Evolutionary conservation across 2,113 vertebrate genomes (phyloP).

Genomic region (Sceloporus undulatus): DNA sequence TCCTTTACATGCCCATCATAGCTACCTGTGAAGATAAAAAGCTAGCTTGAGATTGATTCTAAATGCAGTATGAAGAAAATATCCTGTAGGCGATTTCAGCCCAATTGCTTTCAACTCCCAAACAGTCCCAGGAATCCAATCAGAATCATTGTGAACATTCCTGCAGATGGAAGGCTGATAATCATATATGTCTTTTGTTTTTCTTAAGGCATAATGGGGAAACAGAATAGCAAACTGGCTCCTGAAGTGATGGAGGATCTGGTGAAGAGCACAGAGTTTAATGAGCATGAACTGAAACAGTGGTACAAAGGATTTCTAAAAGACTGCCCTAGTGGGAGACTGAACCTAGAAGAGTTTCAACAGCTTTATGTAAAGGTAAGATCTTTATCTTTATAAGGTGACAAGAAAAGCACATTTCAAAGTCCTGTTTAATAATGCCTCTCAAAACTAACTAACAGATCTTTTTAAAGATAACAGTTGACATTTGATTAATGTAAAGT

Average conservation of each 20-base stretch:
- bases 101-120: constrained; percentile 23
- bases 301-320: constrained; percentile 94
- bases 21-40: background rate
- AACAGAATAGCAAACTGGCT: constrained; percentile 99
- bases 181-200: constrained; percentile 52
- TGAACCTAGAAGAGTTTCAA: constrained; percentile 90
- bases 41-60: background rate
- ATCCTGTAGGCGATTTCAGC: background rate
- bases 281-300: constrained; percentile 95
- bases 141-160: background rate
- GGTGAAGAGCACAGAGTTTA: constrained; percentile 98
- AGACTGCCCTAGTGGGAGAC: constrained; percentile 85
- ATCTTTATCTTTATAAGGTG: background rate
- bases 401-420: background rate
- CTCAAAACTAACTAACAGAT: background rate
- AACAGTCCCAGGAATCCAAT: constrained; percentile 24
- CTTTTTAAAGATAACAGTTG: background rate
- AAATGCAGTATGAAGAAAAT: background rate
- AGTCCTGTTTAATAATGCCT: background rate
- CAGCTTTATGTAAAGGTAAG: constrained; percentile 97
- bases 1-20: background rate
- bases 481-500: background rate
- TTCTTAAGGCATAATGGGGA: constrained; percentile 93
- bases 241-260: constrained; percentile 99
- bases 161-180: background rate